Conservation (phyloP, 2,113 vertebrate genomes). For the Gavialis gangeticus region DNA sequence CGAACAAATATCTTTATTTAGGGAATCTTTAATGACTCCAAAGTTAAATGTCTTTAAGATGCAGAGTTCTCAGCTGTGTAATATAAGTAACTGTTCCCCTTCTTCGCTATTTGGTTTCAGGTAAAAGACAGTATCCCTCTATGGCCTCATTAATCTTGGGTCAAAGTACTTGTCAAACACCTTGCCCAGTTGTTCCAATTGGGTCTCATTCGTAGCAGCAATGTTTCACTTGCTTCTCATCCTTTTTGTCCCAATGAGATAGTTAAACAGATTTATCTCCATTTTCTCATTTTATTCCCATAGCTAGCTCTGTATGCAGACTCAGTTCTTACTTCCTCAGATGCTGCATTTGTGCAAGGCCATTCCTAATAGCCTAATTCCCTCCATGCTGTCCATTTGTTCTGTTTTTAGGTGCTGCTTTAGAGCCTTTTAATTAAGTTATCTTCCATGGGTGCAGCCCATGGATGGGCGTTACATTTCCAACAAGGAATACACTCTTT, state of each 20-base stretch:
- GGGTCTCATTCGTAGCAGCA: background rate
- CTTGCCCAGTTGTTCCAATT: background rate
- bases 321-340: background rate
- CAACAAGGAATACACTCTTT: too few species aligned
- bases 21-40: background rate
- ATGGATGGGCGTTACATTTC: too few species aligned
- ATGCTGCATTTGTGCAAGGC: background rate
- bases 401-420: background rate
- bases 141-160: background rate
- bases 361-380: background rate
- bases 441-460: too few species aligned
- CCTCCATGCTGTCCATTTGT: background rate
- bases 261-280: background rate
- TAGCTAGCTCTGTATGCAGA: fast-evolving
- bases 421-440: background rate
- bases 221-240: background rate
- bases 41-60: background rate
- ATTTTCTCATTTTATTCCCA: background rate
- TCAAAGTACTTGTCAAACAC: too few species aligned
- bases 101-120: background rate
- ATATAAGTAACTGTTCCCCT: background rate
- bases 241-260: background rate
- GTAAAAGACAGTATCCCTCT: background rate
- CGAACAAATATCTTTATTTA: background rate
- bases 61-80: background rate